Evolutionary conservation across 2,113 vertebrate genomes (phyloP).

Genomic region (Cheirogaleus medius): DNA sequence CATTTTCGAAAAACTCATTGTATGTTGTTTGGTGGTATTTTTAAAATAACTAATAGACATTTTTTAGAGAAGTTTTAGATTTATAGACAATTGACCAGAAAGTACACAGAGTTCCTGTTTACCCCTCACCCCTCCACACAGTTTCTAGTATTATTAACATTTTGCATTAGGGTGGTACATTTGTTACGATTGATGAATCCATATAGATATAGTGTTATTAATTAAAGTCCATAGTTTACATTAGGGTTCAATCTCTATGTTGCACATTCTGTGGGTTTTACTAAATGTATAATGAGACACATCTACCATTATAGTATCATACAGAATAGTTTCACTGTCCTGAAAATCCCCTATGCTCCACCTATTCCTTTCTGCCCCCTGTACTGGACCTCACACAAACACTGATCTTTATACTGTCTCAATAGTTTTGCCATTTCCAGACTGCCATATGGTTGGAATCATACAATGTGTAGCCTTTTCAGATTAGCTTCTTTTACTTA

Average conservation of each 20-base stretch:
- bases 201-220: not conserved
- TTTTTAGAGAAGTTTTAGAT: not conserved
- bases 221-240: not conserved
- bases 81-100: not conserved
- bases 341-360: accelerated
- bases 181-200: not conserved
- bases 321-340: not conserved
- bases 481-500: not conserved
- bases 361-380: accelerated
- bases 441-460: not conserved
- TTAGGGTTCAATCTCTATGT: not conserved
- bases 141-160: not conserved
- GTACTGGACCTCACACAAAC: too few relatives aligned
- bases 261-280: not conserved
- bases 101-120: not conserved
- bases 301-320: not conserved
- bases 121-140: accelerated
- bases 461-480: not conserved
- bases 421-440: not conserved
- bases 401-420: not conserved
- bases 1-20: not conserved
- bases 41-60: not conserved
- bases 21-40: not conserved
- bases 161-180: not conserved
- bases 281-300: not conserved